These are phyloP conservation scores for Rugalucina vietnamica DNA, from an alignment of 2,888 invertebrate genomes.

Conservation along the genomic window DNA sequence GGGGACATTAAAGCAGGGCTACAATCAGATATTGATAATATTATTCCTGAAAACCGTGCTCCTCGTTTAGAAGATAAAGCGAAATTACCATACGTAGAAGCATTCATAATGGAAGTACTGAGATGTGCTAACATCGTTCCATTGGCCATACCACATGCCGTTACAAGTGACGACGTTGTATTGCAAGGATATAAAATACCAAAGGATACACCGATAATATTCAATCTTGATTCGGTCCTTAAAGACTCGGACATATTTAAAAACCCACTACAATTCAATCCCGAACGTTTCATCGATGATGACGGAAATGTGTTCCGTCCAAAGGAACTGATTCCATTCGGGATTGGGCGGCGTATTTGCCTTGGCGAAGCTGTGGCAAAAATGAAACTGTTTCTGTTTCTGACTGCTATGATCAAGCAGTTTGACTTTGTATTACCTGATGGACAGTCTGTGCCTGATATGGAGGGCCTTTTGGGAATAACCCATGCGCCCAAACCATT, in stretches of 20 bases:
- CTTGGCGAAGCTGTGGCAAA: conserved; percentile 41
- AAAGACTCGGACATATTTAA: conserved; percentile 63
- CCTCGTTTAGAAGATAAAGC: conserved; percentile 58
- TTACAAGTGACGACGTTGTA: conserved; percentile 61
- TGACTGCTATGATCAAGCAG: conserved; percentile 56
- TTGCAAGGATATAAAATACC: conserved; percentile 75
- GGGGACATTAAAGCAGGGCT: conserved; percentile 85
- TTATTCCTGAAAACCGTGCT: conserved; percentile 77
- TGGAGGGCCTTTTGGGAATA: conserved; percentile 53
- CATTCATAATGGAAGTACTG: conserved; percentile 72
- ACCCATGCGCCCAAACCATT: conserved; percentile 54
- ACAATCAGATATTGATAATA: conserved; percentile 65
- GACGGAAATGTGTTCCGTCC: conserved; percentile 36
- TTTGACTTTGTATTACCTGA: conserved; percentile 50
- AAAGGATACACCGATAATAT: conserved; percentile 60
- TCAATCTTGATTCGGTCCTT: conserved; percentile 68
- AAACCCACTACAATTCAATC: conserved; percentile 67
- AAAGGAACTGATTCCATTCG: conserved; percentile 62
- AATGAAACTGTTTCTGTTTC: conserved; percentile 65
- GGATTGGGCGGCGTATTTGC: conserved; percentile 50
- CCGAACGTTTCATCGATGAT: conserved; percentile 67
- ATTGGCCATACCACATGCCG: conserved; percentile 63
- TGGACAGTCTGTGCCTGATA: conserved; percentile 40
- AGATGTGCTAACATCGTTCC: conserved; percentile 71
- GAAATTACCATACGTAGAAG: conserved; percentile 68